A percentile compares a stretch with the other conserved stretches of the same genome.
phyloP scores from a whole-genome alignment of 35 echinoderm and acorn worm genomes.

The Acanthaster planci region DNA sequence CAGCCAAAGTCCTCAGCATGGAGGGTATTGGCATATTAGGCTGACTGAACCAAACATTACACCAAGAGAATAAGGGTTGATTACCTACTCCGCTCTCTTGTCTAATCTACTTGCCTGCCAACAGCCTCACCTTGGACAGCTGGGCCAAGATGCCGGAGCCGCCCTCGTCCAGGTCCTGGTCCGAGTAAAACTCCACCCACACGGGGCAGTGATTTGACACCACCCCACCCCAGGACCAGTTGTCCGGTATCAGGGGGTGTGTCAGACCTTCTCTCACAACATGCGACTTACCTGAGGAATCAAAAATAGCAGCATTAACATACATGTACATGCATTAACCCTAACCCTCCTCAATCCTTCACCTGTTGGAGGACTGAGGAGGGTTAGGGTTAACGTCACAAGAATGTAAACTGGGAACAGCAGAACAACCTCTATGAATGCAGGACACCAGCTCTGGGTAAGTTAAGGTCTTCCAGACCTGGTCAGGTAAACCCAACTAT shows the following conservation, averaged over 20 bases:
- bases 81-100: background rate
- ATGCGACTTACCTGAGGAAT: slow-evolving; percentile 54
- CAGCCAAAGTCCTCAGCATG: no score
- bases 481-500: no score
- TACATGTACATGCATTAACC: no score
- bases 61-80: no score
- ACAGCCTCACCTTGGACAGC: background rate
- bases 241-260: slow-evolving; percentile 78
- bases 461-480: no score
- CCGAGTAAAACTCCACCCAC: slow-evolving; percentile 65
- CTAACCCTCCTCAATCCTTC: no score
- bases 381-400: no score
- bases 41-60: no score
- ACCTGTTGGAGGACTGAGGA: no score
- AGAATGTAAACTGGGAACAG: no score
- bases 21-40: no score
- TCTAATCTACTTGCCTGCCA: background rate
- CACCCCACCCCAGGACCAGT: slow-evolving; percentile 65
- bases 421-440: no score
- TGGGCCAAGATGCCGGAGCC: background rate
- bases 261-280: slow-evolving; percentile 55
- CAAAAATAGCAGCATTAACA: slow-evolving; percentile 22
- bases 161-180: slow-evolving; percentile 5
- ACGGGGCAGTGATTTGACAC: slow-evolving; percentile 64
- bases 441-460: background rate